These are phyloP conservation scores for Cotesia glomerata DNA, from an alignment of 1,140 invertebrate genomes.

Conservation along the genomic window DNA sequence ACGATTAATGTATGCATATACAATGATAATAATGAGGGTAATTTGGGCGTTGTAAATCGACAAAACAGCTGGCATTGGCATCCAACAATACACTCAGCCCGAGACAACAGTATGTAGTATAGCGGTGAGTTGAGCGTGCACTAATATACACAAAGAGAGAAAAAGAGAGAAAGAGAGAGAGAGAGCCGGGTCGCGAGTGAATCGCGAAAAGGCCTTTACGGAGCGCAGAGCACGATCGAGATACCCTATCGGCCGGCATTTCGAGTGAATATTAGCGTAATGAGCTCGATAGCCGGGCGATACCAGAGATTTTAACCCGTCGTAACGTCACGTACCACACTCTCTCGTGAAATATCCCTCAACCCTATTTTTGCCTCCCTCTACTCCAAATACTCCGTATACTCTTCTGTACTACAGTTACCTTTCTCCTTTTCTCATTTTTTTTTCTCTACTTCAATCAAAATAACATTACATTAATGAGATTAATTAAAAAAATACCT, in stretches of 20 bases:
- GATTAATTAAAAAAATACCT: too few relatives aligned
- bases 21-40: neutral
- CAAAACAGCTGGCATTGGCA: conserved; percentile 13
- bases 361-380: neutral
- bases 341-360: conserved; percentile 4
- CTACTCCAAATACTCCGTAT: neutral
- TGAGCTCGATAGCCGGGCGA: conserved; percentile 38
- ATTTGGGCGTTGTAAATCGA: conserved; percentile 1
- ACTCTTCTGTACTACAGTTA: neutral
- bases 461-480: neutral
- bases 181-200: conserved; percentile 27
- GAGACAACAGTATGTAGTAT: conserved; percentile 17
- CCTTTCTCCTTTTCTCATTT: neutral
- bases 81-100: neutral
- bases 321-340: conserved; percentile 33
- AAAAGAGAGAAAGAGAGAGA: neutral
- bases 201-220: conserved; percentile 41
- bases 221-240: conserved; percentile 40
- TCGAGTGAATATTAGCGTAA: conserved; percentile 41
- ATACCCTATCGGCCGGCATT: conserved; percentile 39
- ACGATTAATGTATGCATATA: neutral
- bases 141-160: too few relatives aligned
- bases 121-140: conserved; percentile 12
- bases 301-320: conserved; percentile 36
- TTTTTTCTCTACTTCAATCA: neutral